Base-by-base conservation (phyloP, 2,888 invertebrate species). In the Tiphia femorata region DNA sequence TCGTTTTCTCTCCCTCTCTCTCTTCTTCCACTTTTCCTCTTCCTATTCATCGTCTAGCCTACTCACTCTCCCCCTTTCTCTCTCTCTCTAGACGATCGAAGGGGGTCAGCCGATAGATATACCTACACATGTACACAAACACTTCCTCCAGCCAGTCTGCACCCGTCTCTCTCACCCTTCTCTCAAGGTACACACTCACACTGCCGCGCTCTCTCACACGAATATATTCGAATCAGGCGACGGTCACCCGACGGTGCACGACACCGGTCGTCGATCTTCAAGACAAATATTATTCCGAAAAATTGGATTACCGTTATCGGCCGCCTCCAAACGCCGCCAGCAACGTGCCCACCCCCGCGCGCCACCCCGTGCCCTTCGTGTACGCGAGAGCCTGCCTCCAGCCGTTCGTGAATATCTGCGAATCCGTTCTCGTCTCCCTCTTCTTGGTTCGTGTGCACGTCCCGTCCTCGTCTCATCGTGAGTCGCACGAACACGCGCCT, bases 221-320 rank as follows among this genome's bases (percentile, higher is more conserved):
- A 25, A 29, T 40, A 7, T 5, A n/a, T n/a, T n/a, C 12, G 12
- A 38, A 23, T 40, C 41, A 41, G 51, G 23, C 41, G 57, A 54
- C 52, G 55, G 55, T 62, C 55, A 52, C 49, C 38, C 46, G 49
- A 35, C 54, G 49, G 37, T 55, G 50, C 40, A 30, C 41, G 56
- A 54, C 54, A 52, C 49, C 59, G 67, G 70, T 72, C 74, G 75
- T 75, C 78, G 77, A 79, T 81, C 80, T 77, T 78, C 75, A 75
- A 78, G 76, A 77, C 80, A 82, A 82, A 81, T 82, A 82, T 82
- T 82, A 81, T 81, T 79, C 78, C 73, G 70, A 81, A 82, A 81
- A 81, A 82, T 81, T 80, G 80, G 80, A 80, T 82, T 79, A 80
- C 75, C 77, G 75, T 79, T 80, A 80, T 81, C 80, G 78, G 73